These are phyloP conservation scores for Sus scrofa DNA, from an alignment of 2,113 vertebrate species.

Conservation along the genomic window DNA sequence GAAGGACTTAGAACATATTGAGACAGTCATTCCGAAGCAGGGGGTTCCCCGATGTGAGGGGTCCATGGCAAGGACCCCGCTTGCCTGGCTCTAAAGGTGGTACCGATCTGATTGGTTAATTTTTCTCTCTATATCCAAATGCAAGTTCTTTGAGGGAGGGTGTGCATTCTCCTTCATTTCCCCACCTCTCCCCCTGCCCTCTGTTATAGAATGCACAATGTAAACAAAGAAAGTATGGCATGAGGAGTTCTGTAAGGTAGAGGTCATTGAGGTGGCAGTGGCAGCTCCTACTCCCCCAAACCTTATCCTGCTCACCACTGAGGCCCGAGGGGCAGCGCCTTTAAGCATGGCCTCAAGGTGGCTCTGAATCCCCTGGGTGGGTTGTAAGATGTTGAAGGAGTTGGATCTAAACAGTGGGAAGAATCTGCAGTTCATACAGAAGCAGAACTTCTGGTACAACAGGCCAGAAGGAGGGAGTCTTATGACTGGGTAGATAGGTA, in stretches of 20 bases:
- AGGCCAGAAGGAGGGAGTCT: neutral
- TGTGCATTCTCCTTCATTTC: neutral
- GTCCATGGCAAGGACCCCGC: neutral
- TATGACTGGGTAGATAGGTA: neutral
- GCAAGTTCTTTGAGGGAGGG: neutral
- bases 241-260: neutral
- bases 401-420: conserved; percentile 18
- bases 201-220: neutral
- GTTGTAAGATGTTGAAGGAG: neutral
- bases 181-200: neutral
- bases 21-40: neutral
- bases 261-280: neutral
- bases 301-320: neutral
- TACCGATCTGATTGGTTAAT: conserved; percentile 49
- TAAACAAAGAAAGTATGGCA: neutral
- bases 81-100: neutral
- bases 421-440: neutral
- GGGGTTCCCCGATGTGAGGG: neutral
- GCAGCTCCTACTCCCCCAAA: neutral
- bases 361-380: neutral
- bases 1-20: neutral
- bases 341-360: neutral
- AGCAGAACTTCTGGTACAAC: neutral
- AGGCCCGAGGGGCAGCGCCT: neutral
- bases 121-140: conserved; percentile 47